Evolutionary conservation across 2,113 vertebrate species (phyloP).

Genomic region (Amazona vittata): DNA sequence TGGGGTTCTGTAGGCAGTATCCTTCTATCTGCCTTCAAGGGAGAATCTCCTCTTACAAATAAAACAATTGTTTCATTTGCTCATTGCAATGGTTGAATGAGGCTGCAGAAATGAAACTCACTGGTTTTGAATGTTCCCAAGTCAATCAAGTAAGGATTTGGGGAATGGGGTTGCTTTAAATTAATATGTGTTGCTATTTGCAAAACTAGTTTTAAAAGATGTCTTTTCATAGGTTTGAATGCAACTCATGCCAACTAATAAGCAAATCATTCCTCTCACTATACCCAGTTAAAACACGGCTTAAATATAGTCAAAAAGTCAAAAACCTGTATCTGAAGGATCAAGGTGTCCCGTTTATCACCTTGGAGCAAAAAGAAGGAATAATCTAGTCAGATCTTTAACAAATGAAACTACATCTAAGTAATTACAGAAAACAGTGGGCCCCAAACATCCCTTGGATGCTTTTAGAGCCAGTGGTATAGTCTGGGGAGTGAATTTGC

Average conservation of each 20-base stretch:
- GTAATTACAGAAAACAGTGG: conserved; percentile 43
- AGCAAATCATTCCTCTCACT: background rate
- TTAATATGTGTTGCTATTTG: background rate
- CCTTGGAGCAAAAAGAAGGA: background rate
- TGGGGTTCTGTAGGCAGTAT: conserved; percentile 51
- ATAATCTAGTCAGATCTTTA: conserved; percentile 19
- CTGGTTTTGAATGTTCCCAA: conserved; percentile 12
- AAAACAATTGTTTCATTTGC: conserved; percentile 65
- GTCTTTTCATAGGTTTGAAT: background rate
- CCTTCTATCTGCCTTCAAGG: conserved; percentile 60
- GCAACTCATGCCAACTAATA: background rate
- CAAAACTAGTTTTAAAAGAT: background rate
- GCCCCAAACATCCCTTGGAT: background rate
- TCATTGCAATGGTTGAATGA: conserved; percentile 39
- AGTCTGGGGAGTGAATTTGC: conserved; percentile 24
- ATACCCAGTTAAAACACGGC: background rate
- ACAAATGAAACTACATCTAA: conserved; percentile 43
- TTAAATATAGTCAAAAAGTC: background rate
- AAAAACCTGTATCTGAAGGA: background rate
- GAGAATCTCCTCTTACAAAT: conserved; percentile 67
- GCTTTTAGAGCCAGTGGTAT: background rate
- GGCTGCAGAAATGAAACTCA: conserved; percentile 42
- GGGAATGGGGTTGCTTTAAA: background rate
- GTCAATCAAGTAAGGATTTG: background rate
- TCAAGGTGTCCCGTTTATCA: background rate